These are phyloP conservation scores for Pantherophis vulpinus DNA, from an alignment of 2,797 vertebrate species.

Conservation along the genomic window DNA sequence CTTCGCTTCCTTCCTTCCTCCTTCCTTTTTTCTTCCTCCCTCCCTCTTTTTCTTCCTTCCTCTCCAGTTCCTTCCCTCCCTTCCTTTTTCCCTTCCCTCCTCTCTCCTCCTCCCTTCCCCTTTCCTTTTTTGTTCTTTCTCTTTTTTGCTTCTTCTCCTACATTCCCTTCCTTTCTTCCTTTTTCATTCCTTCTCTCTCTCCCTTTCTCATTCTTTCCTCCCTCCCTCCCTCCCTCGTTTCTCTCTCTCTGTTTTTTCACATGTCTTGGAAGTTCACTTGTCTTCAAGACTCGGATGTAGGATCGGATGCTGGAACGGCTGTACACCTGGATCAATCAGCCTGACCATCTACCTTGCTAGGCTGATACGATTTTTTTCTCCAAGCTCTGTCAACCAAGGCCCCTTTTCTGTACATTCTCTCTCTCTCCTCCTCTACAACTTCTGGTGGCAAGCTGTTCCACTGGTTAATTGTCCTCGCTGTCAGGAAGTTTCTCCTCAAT, in stretches of 20 bases:
- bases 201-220: too few relatives aligned
- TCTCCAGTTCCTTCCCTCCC: not conserved
- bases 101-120: too few relatives aligned
- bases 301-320: not conserved
- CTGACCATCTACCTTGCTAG: not conserved
- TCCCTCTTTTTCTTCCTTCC: not conserved
- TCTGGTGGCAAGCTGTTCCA: too few relatives aligned
- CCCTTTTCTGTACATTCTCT: not conserved
- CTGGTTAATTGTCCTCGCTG: too few relatives aligned
- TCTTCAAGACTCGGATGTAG: not conserved
- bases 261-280: not conserved
- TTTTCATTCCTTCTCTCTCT: too few relatives aligned
- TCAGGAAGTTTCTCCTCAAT: too few relatives aligned
- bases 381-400: not conserved
- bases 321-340: not conserved
- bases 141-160: too few relatives aligned
- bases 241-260: not conserved
- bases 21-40: too few relatives aligned
- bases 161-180: too few relatives aligned
- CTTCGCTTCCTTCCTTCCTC: too few relatives aligned
- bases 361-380: fast-evolving
- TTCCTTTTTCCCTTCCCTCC: not conserved
- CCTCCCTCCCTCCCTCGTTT: too few relatives aligned
- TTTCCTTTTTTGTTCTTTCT: too few relatives aligned
- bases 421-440: not conserved